Evolutionary conservation across 92 coral and sea anemone species (phyloP), one percentile per base, ranked within the genome.

Genomic region (Pocillopora grandis): DNA sequence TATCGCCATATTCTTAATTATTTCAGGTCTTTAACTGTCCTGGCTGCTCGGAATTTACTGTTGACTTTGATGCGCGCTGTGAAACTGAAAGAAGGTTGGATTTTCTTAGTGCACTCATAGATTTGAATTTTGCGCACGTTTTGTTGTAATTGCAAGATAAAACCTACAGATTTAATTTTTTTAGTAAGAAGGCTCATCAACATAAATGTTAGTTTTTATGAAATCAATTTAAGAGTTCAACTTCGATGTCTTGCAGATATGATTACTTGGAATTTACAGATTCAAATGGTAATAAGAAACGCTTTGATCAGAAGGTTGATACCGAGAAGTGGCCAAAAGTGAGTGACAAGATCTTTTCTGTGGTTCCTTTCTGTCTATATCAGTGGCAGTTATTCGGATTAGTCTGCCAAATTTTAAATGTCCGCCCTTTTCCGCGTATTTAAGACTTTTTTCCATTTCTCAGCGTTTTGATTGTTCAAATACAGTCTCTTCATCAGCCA

Each of bases 311-410:
- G 64, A 96, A 94, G 86, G 99, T 94, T 79, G 99, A 98, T 62
- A 94, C 99, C n/a, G 99, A 96, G 14, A 96, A 96, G 76, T 96
- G 99, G 99, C 99, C 99, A 20, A 70, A 79, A 92, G 99, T 96
- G 88, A 1, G 83, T 20, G 13, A 57, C n/a, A 5, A 13, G 56
- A 6, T 58, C 37, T 10, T 27, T 35, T 27, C 31, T 27, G 31
- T 1, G 31, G 31, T 27, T 27, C 31, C 31, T 27, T 27, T 27
- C 31, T 27, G 31, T 27, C 31, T 27, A 27, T 27, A 27, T 27
- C 31, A 27, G 1, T 27, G 31, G 31, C 31, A 27, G 31, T 1
- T 27, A 27, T 27, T 27, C 31, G 31, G 31, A 27, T 27, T 0
- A 27, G 31, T 27, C 31, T 27, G 31, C 31, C 31, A 27, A 27